A percentile compares a stretch with the other conserved stretches of the same genome.
Conservation (phyloP, 2,888 invertebrate species). For the Acrobeloides nanus region DNA sequence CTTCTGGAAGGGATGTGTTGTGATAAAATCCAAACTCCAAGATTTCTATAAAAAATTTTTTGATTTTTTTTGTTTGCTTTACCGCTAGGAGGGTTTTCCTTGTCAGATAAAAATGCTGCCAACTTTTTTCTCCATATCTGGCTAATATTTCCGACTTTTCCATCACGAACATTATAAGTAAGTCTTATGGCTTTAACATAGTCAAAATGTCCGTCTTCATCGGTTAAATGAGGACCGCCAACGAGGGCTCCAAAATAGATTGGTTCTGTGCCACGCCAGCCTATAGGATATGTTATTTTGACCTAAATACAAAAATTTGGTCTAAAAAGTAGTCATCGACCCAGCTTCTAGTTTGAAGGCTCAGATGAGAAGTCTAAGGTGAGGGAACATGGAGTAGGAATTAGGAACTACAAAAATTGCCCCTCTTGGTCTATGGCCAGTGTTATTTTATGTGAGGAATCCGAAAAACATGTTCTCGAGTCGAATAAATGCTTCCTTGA, state of each 20-base stretch:
- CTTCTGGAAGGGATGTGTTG: constrained; percentile 48
- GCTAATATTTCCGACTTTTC: constrained; percentile 37
- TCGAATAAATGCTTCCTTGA: too few relatives aligned
- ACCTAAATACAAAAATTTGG: constrained; percentile 24
- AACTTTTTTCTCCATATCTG: constrained; percentile 40
- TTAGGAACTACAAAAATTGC: too few relatives aligned
- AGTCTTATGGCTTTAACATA: constrained; percentile 47
- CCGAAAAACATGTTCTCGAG: too few relatives aligned
- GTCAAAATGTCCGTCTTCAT: constrained; percentile 50
- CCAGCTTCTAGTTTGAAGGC: background rate
- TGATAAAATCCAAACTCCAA: constrained; percentile 50
- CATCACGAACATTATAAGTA: constrained; percentile 49
- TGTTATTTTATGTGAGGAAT: too few relatives aligned
- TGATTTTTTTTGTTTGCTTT: background rate
- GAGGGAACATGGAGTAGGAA: background rate
- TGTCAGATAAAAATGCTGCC: constrained; percentile 38
- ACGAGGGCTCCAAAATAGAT: constrained; percentile 51
- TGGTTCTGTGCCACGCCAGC: constrained; percentile 52
- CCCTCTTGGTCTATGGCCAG: too few relatives aligned
- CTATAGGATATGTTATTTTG: constrained; percentile 51
- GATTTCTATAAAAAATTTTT: constrained; percentile 26
- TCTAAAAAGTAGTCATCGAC: background rate
- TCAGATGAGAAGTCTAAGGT: background rate
- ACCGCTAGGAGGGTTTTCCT: constrained; percentile 40
- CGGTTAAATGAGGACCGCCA: constrained; percentile 40